Conservation (phyloP, 2,797 vertebrate genomes). For the Pteropus rufus region DNA sequence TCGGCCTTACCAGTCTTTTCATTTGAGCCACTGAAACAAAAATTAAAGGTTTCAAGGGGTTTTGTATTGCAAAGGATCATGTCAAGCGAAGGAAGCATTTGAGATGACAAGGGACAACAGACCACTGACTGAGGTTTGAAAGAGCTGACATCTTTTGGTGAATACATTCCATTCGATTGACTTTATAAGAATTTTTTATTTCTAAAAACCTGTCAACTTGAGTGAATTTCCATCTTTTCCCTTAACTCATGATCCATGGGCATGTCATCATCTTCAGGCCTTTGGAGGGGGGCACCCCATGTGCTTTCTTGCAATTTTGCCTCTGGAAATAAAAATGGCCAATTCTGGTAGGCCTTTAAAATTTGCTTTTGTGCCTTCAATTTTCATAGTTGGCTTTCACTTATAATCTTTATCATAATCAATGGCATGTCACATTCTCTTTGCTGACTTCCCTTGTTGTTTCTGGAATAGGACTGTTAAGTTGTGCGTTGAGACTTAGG, state of each 20-base stretch:
- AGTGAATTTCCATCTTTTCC: neutral
- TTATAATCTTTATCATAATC: neutral
- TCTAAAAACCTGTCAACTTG: neutral
- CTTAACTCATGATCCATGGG: neutral
- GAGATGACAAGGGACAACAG: conserved; percentile 12
- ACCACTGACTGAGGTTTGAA: neutral
- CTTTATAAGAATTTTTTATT: conserved; percentile 9
- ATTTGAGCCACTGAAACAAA: conserved; percentile 24
- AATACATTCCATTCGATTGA: neutral
- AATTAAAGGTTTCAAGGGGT: neutral
- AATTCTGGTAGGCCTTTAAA: neutral
- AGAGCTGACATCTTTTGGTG: neutral
- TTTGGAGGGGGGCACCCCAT: neutral
- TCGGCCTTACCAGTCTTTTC: conserved; percentile 27
- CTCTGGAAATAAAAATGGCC: neutral
- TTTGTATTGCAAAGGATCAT: neutral
- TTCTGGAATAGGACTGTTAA: neutral
- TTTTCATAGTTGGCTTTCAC: neutral
- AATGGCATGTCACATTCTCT: neutral
- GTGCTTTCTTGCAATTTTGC: neutral
- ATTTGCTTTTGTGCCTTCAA: neutral
- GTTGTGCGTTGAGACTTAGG: neutral
- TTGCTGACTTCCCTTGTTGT: neutral
- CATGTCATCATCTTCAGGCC: neutral
- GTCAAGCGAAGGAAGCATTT: neutral